Percentiles rank a stretch among this genome's conserved stretches.
Evolutionary conservation across 2,888 invertebrate species (phyloP).

Genomic region (Phaedon cochleariae): DNA sequence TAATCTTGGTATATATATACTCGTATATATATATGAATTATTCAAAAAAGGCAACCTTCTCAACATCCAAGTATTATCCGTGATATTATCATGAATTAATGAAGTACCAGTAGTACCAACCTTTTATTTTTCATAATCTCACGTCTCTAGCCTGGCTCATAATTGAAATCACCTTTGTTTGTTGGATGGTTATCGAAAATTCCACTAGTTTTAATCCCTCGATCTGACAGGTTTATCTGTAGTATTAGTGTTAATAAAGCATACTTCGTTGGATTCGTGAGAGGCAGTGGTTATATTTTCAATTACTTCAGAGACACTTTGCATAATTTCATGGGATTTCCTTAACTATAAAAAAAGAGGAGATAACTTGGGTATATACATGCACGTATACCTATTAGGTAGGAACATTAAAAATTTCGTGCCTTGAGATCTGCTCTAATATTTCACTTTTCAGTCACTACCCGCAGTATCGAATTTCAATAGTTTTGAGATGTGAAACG

Average conservation of each 20-base stretch:
- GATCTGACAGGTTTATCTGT: conserved; percentile 24
- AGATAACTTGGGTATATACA: too few relatives aligned
- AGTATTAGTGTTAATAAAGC: conserved; percentile 19
- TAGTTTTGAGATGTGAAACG: too few relatives aligned
- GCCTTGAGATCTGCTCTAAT: too few relatives aligned
- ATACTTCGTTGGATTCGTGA: conserved; percentile 2
- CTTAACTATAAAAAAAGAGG: neutral
- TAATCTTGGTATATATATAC: conserved; percentile 20
- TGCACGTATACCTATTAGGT: too few relatives aligned
- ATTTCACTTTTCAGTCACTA: too few relatives aligned
- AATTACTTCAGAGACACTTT: conserved; percentile 16
- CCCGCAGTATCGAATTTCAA: too few relatives aligned
- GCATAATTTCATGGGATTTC: conserved; percentile 6
- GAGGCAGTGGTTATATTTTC: conserved; percentile 20
- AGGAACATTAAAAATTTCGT: too few relatives aligned
- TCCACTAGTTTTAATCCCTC: conserved; percentile 21
- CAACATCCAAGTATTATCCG: conserved; percentile 33
- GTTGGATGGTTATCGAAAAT: conserved; percentile 25
- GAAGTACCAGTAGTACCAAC: conserved; percentile 27
- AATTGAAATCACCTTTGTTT: conserved; percentile 36
- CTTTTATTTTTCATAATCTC: conserved; percentile 39
- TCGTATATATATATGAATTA: conserved; percentile 45
- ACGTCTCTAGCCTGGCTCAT: conserved; percentile 19
- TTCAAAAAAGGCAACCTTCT: conserved; percentile 38
- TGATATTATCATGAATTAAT: conserved; percentile 40